Evolutionary conservation across 2,797 vertebrate species (phyloP).

Genomic region (Darevskia mixta): DNA sequence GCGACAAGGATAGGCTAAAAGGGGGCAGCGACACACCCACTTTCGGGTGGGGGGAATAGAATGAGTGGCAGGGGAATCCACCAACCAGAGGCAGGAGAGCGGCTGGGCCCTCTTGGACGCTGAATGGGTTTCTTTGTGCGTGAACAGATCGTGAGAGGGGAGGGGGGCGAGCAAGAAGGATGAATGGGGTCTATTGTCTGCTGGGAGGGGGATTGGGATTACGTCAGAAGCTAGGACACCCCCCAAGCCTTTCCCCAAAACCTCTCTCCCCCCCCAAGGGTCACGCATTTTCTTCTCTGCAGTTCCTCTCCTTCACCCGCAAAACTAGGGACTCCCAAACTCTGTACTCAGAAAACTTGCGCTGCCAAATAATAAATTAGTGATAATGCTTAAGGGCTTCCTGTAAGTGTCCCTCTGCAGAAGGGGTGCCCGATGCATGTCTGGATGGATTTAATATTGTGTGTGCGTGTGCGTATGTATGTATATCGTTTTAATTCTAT

Average conservation of each 20-base stretch:
- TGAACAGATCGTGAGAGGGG: slow-evolving; percentile 6
- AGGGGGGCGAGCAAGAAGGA: background rate
- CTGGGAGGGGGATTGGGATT: slow-evolving; percentile 8
- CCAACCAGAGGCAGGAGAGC: slow-evolving; percentile 16
- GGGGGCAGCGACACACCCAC: background rate
- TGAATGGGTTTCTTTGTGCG: slow-evolving; percentile 25
- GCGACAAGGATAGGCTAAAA: background rate
- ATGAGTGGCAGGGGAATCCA: background rate
- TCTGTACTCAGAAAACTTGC: background rate
- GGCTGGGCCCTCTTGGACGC: background rate
- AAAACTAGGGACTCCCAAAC: background rate
- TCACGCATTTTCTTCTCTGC: background rate
- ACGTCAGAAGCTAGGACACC: slow-evolving; percentile 15
- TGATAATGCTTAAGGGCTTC: background rate
- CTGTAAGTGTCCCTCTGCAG: background rate
- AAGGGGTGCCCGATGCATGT: background rate
- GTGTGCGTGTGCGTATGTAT: too few relatives aligned
- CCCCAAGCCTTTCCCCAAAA: background rate
- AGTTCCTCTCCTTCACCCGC: background rate
- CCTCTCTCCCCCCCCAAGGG: background rate
- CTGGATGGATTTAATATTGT: background rate
- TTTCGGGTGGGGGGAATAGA: background rate
- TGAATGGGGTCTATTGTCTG: slow-evolving; percentile 46
- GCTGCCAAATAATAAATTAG: background rate
- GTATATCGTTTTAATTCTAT: too few relatives aligned